Evolutionary conservation across 2,888 invertebrate genomes (phyloP).

Genomic region (Leuctra nigra): DNA sequence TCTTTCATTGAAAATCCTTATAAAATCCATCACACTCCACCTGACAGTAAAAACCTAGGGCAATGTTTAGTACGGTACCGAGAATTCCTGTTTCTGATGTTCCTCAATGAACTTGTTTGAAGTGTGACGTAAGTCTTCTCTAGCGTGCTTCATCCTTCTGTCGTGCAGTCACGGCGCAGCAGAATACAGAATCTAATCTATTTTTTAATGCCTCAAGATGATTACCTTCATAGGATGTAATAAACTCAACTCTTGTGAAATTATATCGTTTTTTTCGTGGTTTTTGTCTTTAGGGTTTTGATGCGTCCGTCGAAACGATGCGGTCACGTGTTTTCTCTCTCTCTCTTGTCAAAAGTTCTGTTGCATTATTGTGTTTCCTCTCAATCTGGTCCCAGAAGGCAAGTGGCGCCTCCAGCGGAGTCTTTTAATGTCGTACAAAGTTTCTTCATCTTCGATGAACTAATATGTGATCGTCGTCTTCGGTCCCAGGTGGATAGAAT

Average conservation of each 20-base stretch:
- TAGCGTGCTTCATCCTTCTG: too few species aligned
- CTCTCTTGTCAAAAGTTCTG: not conserved
- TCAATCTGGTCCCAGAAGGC: not conserved
- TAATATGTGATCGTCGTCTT: not conserved
- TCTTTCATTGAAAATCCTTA: too few species aligned
- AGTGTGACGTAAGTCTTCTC: too few species aligned
- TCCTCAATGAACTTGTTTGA: too few species aligned
- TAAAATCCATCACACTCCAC: too few species aligned
- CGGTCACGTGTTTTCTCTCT: not conserved
- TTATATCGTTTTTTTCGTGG: not conserved
- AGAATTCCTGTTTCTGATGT: too few species aligned
- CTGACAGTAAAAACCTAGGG: too few species aligned
- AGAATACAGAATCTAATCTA: too few species aligned
- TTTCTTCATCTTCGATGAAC: conserved; percentile 10
- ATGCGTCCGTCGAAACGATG: not conserved
- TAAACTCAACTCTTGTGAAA: not conserved
- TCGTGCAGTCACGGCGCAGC: too few species aligned
- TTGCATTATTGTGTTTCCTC: not conserved
- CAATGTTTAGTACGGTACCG: too few species aligned
- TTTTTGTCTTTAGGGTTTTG: not conserved
- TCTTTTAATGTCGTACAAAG: conserved; percentile 2
- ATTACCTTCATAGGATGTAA: conserved; percentile 13
- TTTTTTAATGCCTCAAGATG: not conserved
- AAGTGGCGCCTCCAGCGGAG: not conserved
- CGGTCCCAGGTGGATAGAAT: conserved; percentile 8